Evolutionary conservation across 2,888 invertebrate species (phyloP).

Genomic region (Phyllotreta cruciferae): DNA sequence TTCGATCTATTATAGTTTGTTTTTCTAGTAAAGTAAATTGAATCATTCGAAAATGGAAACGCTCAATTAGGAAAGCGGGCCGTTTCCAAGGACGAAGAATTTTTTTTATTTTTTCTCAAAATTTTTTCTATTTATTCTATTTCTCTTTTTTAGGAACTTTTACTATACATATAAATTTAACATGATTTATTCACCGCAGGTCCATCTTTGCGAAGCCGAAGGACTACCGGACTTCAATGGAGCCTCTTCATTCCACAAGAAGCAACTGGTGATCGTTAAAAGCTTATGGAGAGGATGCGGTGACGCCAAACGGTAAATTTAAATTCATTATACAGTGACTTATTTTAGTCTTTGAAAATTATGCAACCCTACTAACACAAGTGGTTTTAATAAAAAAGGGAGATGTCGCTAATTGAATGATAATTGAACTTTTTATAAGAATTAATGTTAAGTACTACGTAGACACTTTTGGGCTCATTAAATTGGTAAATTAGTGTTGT

Average conservation of each 20-base stretch:
- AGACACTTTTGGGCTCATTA: too few relatives aligned
- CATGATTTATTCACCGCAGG: slow-evolving; percentile 60
- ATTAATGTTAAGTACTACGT: too few relatives aligned
- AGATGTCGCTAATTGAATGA: too few relatives aligned
- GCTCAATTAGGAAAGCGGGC: background rate
- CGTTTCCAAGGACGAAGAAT: background rate
- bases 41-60: too few relatives aligned
- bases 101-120: background rate
- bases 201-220: slow-evolving; percentile 80
- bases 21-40: too few relatives aligned
- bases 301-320: slow-evolving; percentile 62
- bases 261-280: slow-evolving; percentile 77
- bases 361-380: too few relatives aligned
- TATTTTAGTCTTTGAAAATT: too few relatives aligned
- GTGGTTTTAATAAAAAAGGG: too few relatives aligned
- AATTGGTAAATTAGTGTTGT: too few relatives aligned
- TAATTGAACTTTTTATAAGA: too few relatives aligned
- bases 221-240: slow-evolving; percentile 74
- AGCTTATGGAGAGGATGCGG: slow-evolving; percentile 74
- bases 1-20: background rate
- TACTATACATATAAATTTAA: too few relatives aligned
- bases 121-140: too few relatives aligned
- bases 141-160: background rate
- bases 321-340: background rate
- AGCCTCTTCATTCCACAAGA: slow-evolving; percentile 70